These are phyloP conservation scores for Elachura formosa DNA, from an alignment of 2,113 vertebrate genomes.

Conservation along the genomic window DNA sequence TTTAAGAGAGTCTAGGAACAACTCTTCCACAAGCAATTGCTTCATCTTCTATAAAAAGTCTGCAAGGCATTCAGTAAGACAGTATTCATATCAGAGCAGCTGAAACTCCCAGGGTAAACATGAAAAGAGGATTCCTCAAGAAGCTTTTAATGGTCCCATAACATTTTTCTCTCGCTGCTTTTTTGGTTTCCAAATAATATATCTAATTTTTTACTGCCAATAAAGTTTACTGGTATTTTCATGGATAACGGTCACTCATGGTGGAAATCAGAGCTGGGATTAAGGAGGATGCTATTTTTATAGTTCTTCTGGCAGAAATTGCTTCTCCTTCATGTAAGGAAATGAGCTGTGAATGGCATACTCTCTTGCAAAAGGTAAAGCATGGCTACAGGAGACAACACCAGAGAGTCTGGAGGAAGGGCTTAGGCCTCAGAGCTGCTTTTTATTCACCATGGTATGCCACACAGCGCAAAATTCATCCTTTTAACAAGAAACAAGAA, in stretches of 20 bases:
- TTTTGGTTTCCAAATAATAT: constrained; percentile 14
- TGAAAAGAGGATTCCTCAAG: not conserved
- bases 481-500: not conserved
- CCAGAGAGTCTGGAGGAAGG: not conserved
- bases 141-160: not conserved
- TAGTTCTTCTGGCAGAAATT: constrained; percentile 8
- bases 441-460: not conserved
- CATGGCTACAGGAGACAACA: not conserved
- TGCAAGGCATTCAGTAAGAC: not conserved
- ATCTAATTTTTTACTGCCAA: not conserved
- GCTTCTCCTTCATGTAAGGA: not conserved
- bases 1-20: constrained; percentile 18
- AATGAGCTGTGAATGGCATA: not conserved
- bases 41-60: constrained; percentile 43
- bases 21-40: constrained; percentile 14
- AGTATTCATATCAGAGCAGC: not conserved
- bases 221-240: constrained; percentile 24
- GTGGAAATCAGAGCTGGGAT: constrained; percentile 10
- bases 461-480: not conserved
- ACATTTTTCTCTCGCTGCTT: not conserved
- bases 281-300: constrained; percentile 1
- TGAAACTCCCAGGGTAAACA: constrained; percentile 23
- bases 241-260: not conserved
- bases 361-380: not conserved
- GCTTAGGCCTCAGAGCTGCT: not conserved